A percentile compares a stretch with the other conserved stretches of the same genome.
Conservation (phyloP, 2,888 invertebrate species). For the Drosophila anomalata region DNA sequence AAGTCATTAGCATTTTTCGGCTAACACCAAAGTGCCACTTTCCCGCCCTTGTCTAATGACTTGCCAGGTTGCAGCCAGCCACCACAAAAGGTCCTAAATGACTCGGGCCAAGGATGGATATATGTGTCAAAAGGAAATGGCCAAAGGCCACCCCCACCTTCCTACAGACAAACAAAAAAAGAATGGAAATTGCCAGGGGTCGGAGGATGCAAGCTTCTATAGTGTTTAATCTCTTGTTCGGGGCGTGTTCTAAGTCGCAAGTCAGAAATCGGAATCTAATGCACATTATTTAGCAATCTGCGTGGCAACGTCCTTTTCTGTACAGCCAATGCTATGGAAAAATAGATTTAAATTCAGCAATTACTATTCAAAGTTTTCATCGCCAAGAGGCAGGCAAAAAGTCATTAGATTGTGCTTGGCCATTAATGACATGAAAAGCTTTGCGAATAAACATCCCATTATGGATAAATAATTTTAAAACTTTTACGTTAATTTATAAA, state of each 20-base stretch:
- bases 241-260: slow-evolving; percentile 26
- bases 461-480: neutral
- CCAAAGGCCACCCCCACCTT: slow-evolving; percentile 35
- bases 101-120: slow-evolving; percentile 55
- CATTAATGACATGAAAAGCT: neutral
- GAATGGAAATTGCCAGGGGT: slow-evolving; percentile 13
- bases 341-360: neutral
- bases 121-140: slow-evolving; percentile 64
- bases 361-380: neutral
- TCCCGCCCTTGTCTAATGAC: slow-evolving; percentile 37
- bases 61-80: slow-evolving; percentile 49
- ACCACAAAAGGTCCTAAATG: slow-evolving; percentile 57
- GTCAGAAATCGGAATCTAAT: slow-evolving; percentile 32
- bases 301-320: slow-evolving; percentile 5
- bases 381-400: neutral
- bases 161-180: neutral
- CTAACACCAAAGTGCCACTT: slow-evolving; percentile 47
- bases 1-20: slow-evolving; percentile 77
- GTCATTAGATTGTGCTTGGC: neutral
- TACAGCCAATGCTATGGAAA: neutral
- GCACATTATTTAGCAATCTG: slow-evolving; percentile 32
- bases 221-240: slow-evolving; percentile 44
- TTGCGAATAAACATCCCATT: neutral
- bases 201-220: slow-evolving; percentile 28
- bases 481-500: neutral